A percentile compares a stretch with the other conserved stretches of the same genome.
These are phyloP conservation scores for Megaceryle torquata DNA, from an alignment of 2,113 vertebrate genomes.

Conservation along the genomic window DNA sequence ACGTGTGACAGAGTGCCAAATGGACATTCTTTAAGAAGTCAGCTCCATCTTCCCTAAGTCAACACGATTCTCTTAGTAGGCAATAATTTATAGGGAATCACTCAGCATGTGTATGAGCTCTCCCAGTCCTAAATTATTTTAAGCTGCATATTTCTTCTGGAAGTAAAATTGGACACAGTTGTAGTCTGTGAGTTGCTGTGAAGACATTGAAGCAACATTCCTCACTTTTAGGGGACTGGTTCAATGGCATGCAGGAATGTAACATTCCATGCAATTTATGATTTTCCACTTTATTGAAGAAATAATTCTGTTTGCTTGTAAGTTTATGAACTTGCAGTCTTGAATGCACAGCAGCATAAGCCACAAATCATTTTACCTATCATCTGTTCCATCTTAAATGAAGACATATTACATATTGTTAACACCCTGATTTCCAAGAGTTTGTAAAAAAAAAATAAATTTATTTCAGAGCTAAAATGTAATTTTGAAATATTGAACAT, in stretches of 20 bases:
- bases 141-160: not conserved
- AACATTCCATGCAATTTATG: not conserved
- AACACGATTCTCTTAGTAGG: not conserved
- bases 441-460: not conserved
- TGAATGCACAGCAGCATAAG: not conserved
- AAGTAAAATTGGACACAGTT: not conserved
- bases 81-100: not conserved
- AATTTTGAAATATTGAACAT: not conserved
- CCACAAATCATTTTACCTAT: not conserved
- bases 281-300: constrained; percentile 16
- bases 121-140: not conserved
- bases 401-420: not conserved
- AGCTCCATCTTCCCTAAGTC: not conserved
- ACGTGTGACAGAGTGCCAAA: not conserved
- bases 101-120: not conserved
- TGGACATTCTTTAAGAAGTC: not conserved
- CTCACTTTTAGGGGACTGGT: not conserved
- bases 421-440: not conserved
- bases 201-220: not conserved
- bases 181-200: not conserved
- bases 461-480: not conserved
- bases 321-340: not conserved
- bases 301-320: constrained; percentile 1
- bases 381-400: not conserved
- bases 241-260: not conserved